Base-by-base conservation (phyloP, 2,797 vertebrate genomes). In the Triplophysa bombifrons region DNA sequence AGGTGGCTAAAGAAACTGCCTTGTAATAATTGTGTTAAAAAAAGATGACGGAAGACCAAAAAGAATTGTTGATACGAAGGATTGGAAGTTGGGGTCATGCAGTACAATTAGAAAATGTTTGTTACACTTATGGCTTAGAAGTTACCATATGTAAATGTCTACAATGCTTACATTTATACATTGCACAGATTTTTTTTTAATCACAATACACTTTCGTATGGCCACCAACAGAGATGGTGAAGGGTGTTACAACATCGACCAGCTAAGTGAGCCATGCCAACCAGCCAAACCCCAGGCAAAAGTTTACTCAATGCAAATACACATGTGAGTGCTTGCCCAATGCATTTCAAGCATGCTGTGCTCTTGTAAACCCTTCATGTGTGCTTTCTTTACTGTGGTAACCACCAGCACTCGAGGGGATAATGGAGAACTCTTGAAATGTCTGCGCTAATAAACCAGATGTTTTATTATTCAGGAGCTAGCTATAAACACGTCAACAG, bases 1-100 rank as follows among this genome's bases (percentile, higher is more conserved):
- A 88, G 83, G 85, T 82, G 55, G 85, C 58, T 7, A 48, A 20
- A 74, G 41, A 19, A 76, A 22, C 67, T 46, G 51, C 53, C 55
- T 22, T 48, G 55, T 50, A 13, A 8, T 38, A 38, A 38, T 38
- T 38, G 34, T 6, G 34, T 38, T 38, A 1, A 38, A 38, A 38
- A 38, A 38, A 38, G 34, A 38, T 38, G 34, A 38, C 34, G 8
- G 34, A 34, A 34, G 11, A 48, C 46, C 2, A 11, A 48, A 48
- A 48, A 13, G 3, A 48, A 48, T 14, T 4, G 11, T 48, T 48
- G 46, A 41, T 41, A 41, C 10, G 41, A 41, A 41, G 2, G 41
- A 41, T 10, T 41, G 41, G 2, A 41, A 11, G 10, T 10, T 25
- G 6, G 2, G 2, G 12, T 34, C 10, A 68, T 38, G 20, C 53